Evolutionary conservation across 2,113 vertebrate species (phyloP).

Genomic region (Dicerorhinus sumatrensis): DNA sequence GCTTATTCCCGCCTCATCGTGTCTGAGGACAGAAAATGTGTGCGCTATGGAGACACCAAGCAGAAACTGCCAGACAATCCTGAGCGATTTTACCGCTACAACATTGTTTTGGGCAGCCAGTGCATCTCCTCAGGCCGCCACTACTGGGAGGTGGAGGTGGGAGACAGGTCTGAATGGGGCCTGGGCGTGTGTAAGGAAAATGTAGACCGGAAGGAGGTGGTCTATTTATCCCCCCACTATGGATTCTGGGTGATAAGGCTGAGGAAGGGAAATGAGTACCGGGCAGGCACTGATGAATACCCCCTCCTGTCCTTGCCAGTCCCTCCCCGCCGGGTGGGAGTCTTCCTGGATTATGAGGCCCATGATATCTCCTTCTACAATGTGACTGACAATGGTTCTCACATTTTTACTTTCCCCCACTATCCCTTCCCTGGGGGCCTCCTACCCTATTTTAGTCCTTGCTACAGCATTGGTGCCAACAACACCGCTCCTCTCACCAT

Average conservation of each 20-base stretch:
- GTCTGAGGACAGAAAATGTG: slow-evolving; percentile 77
- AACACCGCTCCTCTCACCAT: slow-evolving; percentile 63
- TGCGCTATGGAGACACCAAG: slow-evolving; percentile 72
- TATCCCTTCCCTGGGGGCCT: slow-evolving; percentile 84
- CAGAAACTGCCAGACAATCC: slow-evolving; percentile 79
- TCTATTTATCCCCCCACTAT: slow-evolving; percentile 76
- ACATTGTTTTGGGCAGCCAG: slow-evolving; percentile 80
- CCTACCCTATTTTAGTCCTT: slow-evolving; percentile 90
- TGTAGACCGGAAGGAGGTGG: slow-evolving; percentile 75
- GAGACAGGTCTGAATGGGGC: slow-evolving; percentile 80
- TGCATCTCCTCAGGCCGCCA: slow-evolving; percentile 72
- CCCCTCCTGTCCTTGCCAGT: slow-evolving; percentile 57
- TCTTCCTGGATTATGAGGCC: slow-evolving; percentile 82
- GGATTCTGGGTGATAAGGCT: slow-evolving; percentile 83
- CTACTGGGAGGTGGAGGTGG: slow-evolving; percentile 83
- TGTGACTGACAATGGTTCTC: slow-evolving; percentile 77
- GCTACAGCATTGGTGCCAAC: slow-evolving; percentile 72
- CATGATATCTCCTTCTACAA: slow-evolving; percentile 83
- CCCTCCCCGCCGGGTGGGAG: slow-evolving; percentile 73
- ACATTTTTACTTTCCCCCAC: slow-evolving; percentile 83
- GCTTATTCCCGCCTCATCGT: slow-evolving; percentile 77
- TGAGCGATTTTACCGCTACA: slow-evolving; percentile 78
- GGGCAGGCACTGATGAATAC: slow-evolving; percentile 68
- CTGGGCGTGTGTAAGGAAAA: slow-evolving; percentile 78
- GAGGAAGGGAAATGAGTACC: slow-evolving; percentile 77